Evolutionary conservation across 2,797 vertebrate species (phyloP).

Genomic region (Sciaenops ocellatus): DNA sequence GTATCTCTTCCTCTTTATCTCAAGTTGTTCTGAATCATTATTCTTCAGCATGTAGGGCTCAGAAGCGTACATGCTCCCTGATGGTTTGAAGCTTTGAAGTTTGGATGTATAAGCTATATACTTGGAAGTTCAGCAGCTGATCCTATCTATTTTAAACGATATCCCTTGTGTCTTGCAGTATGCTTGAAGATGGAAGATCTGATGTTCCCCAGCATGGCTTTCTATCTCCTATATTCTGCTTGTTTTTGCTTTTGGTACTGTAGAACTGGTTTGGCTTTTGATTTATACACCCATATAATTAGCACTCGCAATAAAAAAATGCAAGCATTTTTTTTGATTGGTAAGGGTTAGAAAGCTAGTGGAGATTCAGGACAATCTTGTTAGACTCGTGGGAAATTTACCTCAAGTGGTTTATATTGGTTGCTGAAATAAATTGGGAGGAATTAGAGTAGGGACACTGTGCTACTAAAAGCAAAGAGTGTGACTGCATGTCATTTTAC

Average conservation of each 20-base stretch:
- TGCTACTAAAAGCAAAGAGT: constrained; percentile 15
- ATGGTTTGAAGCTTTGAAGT: constrained; percentile 63
- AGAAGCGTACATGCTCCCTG: constrained; percentile 39
- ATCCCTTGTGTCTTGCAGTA: constrained; percentile 41
- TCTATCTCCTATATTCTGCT: background rate
- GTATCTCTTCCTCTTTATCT: constrained; percentile 30
- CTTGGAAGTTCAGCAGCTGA: constrained; percentile 52
- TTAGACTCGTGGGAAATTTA: constrained; percentile 11
- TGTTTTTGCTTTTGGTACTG: constrained; percentile 17
- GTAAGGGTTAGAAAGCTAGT: constrained; percentile 8
- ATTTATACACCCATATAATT: constrained; percentile 2
- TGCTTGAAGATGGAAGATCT: constrained; percentile 19
- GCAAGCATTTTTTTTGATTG: background rate
- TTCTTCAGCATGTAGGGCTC: constrained; percentile 35
- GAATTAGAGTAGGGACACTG: background rate
- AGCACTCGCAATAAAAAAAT: constrained; percentile 6
- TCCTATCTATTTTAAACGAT: constrained; percentile 54
- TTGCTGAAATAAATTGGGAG: constrained; percentile 21
- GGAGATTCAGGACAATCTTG: constrained; percentile 2
- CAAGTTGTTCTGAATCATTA: constrained; percentile 40
- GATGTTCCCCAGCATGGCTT: constrained; percentile 16
- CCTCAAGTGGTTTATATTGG: constrained; percentile 6
- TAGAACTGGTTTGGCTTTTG: background rate
- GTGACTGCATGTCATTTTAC: constrained; percentile 38
- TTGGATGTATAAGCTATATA: constrained; percentile 41